phyloP scores from a whole-genome alignment of 1,140 invertebrate species.

The Euura lappo region DNA sequence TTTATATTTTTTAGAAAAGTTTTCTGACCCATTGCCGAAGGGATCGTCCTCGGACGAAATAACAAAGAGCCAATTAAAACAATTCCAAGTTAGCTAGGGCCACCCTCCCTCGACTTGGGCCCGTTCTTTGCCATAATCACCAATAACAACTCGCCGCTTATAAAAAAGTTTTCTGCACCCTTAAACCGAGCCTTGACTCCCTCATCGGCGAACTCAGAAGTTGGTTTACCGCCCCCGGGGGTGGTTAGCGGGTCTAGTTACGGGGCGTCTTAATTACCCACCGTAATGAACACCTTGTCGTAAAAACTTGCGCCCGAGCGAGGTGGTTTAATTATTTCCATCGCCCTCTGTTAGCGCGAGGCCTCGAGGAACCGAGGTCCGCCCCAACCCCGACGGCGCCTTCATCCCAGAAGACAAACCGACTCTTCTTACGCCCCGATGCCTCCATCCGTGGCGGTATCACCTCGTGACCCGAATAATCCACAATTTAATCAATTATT shows the following conservation, averaged over 20 bases:
- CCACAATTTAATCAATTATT: background rate
- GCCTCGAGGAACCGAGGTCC: slow-evolving; percentile 9
- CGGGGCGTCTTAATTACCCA: slow-evolving; percentile 63
- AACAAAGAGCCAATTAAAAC: slow-evolving; percentile 14
- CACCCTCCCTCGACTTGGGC: background rate
- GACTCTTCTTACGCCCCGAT: background rate
- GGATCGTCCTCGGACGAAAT: background rate
- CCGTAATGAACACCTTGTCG: slow-evolving; percentile 64
- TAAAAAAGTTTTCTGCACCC: slow-evolving; percentile 41
- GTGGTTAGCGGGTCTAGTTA: slow-evolving; percentile 59
- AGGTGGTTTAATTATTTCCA: slow-evolving; percentile 58
- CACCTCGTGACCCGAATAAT: background rate
- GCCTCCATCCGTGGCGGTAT: background rate
- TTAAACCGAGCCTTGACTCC: slow-evolving; percentile 9
- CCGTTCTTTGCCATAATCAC: slow-evolving; percentile 45
- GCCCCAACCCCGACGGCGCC: background rate
- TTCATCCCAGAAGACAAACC: slow-evolving; percentile 18
- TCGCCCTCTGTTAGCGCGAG: slow-evolving; percentile 27
- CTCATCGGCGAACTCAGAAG: slow-evolving; percentile 44
- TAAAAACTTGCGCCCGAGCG: slow-evolving; percentile 56
- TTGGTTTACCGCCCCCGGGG: slow-evolving; percentile 59
- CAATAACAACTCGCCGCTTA: slow-evolving; percentile 53
- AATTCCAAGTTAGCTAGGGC: background rate
- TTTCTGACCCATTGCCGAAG: background rate
- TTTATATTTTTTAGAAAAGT: too few species aligned